These are phyloP conservation scores for Leptoclinus maculatus DNA, from an alignment of 2,797 vertebrate species.

Conservation along the genomic window DNA sequence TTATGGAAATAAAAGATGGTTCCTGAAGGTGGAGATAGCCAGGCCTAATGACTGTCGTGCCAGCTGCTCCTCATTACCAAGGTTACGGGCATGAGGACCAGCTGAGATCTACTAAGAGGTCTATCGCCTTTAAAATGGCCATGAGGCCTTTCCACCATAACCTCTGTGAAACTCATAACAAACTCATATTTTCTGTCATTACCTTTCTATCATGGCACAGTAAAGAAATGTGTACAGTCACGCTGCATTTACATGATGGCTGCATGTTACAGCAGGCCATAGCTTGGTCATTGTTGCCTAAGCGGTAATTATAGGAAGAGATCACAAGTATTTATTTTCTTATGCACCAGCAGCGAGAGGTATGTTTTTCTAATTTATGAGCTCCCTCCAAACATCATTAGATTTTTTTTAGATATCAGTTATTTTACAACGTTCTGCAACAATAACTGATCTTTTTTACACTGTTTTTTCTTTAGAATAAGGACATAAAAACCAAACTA, in stretches of 20 bases:
- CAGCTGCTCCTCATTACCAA: constrained; percentile 76
- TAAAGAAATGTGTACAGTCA: constrained; percentile 25
- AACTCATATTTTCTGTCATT: constrained; percentile 49
- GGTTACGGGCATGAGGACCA: constrained; percentile 68
- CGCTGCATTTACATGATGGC: constrained; percentile 47
- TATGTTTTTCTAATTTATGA: constrained; percentile 56
- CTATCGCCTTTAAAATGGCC: constrained; percentile 66
- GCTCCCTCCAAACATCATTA: constrained; percentile 52
- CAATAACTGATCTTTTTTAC: constrained; percentile 54
- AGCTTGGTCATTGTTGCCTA: constrained; percentile 38
- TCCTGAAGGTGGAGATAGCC: constrained; percentile 68
- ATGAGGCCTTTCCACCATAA: constrained; percentile 54
- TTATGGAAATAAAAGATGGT: constrained; percentile 71
- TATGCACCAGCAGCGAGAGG: constrained; percentile 25
- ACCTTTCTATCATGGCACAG: constrained; percentile 27
- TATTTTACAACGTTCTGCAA: constrained; percentile 55
- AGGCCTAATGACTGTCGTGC: constrained; percentile 69
- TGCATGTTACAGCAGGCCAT: constrained; percentile 23
- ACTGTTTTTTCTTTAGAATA: constrained; percentile 56
- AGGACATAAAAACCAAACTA: constrained; percentile 49
- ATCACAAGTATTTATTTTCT: constrained; percentile 40
- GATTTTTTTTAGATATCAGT: constrained; percentile 62
- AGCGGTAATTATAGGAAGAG: constrained; percentile 50
- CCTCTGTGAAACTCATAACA: constrained; percentile 44
- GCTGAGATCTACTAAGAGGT: constrained; percentile 71